phyloP scores from a whole-genome alignment of 2,797 vertebrate species.

The Betta splendens region DNA sequence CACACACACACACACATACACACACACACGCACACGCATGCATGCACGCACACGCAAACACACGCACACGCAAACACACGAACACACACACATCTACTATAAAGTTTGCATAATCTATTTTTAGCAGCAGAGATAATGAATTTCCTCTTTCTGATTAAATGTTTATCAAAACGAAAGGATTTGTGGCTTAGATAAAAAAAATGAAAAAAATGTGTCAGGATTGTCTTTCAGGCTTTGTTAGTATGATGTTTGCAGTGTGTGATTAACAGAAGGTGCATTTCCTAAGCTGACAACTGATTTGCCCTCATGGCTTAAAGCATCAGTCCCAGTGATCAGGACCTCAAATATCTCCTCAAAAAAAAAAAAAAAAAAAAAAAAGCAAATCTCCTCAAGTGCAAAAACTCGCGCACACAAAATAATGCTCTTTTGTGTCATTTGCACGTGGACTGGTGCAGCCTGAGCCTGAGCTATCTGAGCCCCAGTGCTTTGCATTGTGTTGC shows the following conservation, averaged over 20 bases:
- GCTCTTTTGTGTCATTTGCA: background rate
- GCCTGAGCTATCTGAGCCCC: background rate
- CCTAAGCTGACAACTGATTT: too few species aligned
- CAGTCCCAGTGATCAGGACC: too few species aligned
- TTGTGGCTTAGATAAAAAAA: slow-evolving; percentile 2
- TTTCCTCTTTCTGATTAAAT: background rate
- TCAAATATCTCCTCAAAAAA: too few species aligned
- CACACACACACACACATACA: slow-evolving; percentile 1
- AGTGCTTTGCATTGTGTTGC: slow-evolving; percentile 56
- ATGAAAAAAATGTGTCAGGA: background rate
- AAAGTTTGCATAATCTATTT: slow-evolving; percentile 33
- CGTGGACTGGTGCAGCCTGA: background rate
- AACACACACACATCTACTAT: slow-evolving; percentile 42
- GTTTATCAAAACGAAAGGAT: background rate
- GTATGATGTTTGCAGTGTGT: too few species aligned
- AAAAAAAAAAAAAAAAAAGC: too few species aligned
- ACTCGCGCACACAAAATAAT: too few species aligned
- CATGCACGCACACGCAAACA: background rate
- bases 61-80: background rate
- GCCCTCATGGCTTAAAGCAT: too few species aligned
- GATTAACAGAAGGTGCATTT: too few species aligned
- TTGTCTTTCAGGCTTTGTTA: slow-evolving; percentile 11
- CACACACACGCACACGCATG: background rate
- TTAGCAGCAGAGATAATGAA: slow-evolving; percentile 36
- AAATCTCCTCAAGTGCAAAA: too few species aligned